Conservation (phyloP, 2,797 vertebrate species). For the Pantherophis alleghaniensis region DNA sequence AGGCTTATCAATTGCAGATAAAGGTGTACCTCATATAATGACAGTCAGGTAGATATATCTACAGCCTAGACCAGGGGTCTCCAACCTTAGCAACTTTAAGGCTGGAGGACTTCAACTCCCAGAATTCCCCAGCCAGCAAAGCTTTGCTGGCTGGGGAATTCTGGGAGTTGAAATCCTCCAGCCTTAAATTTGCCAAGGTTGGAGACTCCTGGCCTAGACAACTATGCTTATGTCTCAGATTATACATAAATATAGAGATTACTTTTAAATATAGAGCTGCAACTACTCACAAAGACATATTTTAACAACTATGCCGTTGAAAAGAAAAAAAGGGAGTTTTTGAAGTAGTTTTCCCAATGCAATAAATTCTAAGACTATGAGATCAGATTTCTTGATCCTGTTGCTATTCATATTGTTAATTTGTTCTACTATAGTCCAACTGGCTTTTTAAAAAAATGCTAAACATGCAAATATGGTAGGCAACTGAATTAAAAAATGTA, state of each 20-base stretch:
- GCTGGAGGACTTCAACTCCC: no score
- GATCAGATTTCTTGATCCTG: not conserved
- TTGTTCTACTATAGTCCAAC: not conserved
- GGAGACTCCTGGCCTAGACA: not conserved
- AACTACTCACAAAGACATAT: not conserved
- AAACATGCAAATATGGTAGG: not conserved
- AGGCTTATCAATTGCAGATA: not conserved
- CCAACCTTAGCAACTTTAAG: no score
- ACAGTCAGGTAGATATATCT: not conserved
- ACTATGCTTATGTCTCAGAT: not conserved
- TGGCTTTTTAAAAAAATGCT: not conserved
- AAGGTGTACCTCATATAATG: not conserved
- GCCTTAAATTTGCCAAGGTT: no score
- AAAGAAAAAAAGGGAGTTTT: not conserved
- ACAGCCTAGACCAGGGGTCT: not conserved
- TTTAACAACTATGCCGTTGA: not conserved
- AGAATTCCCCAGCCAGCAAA: no score
- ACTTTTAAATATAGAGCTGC: not conserved
- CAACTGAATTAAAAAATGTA: not conserved
- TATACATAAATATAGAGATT: not conserved
- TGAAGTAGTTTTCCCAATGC: conserved; percentile 3
- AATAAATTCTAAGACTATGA: not conserved
- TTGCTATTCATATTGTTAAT: not conserved
- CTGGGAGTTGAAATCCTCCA: no score
- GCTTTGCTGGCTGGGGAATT: no score